phyloP scores from a whole-genome alignment of 2,113 vertebrate species.

The Numida meleagris region DNA sequence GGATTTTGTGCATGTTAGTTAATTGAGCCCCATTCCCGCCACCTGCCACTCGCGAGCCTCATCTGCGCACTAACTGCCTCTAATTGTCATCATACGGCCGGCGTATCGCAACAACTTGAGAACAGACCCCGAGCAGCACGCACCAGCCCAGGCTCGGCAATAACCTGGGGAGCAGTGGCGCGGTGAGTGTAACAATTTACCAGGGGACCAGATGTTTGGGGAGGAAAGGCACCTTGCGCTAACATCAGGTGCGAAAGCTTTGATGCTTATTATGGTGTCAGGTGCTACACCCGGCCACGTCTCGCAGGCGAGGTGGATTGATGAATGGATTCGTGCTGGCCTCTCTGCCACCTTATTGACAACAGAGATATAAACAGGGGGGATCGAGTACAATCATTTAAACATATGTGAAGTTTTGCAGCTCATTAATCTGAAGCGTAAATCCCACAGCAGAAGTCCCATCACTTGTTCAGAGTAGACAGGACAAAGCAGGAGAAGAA shows the following conservation, averaged over 20 bases:
- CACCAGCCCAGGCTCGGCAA: conserved; percentile 17
- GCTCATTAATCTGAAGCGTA: background rate
- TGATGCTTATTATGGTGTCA: background rate
- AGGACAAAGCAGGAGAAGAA: background rate
- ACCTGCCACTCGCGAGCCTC: conserved; percentile 80
- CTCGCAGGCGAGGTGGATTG: background rate
- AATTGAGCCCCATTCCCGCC: conserved; percentile 79
- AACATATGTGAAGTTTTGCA: conserved; percentile 4
- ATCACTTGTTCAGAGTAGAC: background rate
- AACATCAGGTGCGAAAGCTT: conserved; percentile 24
- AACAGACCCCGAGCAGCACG: conserved; percentile 76
- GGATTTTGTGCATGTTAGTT: conserved; percentile 79
- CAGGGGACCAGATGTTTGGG: conserved; percentile 75
- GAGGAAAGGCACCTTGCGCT: conserved; percentile 50
- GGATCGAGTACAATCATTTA: conserved; percentile 17
- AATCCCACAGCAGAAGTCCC: background rate
- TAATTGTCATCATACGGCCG: conserved; percentile 80
- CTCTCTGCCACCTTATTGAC: background rate
- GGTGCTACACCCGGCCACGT: background rate
- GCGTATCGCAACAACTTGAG: conserved; percentile 76
- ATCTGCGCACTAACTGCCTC: conserved; percentile 80
- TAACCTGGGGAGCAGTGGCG: conserved; percentile 26
- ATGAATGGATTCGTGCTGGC: background rate
- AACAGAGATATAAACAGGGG: background rate
- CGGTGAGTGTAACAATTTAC: conserved; percentile 43